These are phyloP conservation scores for Lordiphosa andalusiaca DNA, from an alignment of 2,888 invertebrate genomes.

Conservation along the genomic window DNA sequence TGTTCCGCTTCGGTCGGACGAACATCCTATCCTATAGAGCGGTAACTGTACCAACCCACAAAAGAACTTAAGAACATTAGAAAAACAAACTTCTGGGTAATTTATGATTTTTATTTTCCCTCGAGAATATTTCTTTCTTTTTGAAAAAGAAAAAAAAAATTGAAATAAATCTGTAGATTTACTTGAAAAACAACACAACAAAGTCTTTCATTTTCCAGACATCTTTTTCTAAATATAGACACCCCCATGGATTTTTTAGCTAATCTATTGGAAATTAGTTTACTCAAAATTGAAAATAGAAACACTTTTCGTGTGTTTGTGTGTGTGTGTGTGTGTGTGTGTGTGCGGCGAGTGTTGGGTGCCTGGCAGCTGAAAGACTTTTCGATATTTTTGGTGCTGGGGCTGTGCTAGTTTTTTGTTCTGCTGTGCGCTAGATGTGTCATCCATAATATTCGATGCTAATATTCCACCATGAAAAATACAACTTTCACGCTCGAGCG, in stretches of 20 bases:
- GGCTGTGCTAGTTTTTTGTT: slow-evolving; percentile 47
- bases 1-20: slow-evolving; percentile 51
- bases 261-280: slow-evolving; percentile 73
- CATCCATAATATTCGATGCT: slow-evolving; percentile 74
- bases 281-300: slow-evolving; percentile 61
- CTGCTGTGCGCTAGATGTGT: slow-evolving; percentile 64
- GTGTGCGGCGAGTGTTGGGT: too few species aligned
- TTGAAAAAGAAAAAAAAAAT: slow-evolving; percentile 34
- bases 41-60: slow-evolving; percentile 3
- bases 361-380: slow-evolving; percentile 49
- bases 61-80: slow-evolving; percentile 14
- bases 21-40: slow-evolving; percentile 22
- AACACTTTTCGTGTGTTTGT: too few species aligned
- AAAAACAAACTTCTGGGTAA: slow-evolving; percentile 59
- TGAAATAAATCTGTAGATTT: slow-evolving; percentile 66
- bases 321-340: too few species aligned
- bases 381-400: slow-evolving; percentile 48
- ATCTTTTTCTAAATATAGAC: slow-evolving; percentile 54
- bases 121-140: slow-evolving; percentile 16
- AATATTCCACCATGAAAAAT: slow-evolving; percentile 65
- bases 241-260: slow-evolving; percentile 45
- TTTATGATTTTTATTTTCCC: slow-evolving; percentile 43
- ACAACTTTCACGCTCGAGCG: slow-evolving; percentile 68
- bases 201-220: slow-evolving; percentile 52
- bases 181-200: slow-evolving; percentile 58